phyloP scores from a whole-genome alignment of 2,888 invertebrate species.

The Amiota mariae region DNA sequence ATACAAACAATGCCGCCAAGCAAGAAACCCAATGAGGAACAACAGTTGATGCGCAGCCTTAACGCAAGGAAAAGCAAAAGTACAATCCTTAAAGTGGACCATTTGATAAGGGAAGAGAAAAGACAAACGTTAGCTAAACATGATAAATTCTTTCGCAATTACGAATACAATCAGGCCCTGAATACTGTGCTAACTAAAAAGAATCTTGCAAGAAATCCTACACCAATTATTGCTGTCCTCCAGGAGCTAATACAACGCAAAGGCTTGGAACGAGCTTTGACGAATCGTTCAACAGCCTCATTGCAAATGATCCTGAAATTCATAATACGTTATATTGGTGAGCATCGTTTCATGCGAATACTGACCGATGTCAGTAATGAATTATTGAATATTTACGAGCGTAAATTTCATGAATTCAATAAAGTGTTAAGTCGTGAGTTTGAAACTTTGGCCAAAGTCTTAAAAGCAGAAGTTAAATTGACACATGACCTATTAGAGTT shows the following conservation, averaged over 20 bases:
- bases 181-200: slow-evolving; percentile 79
- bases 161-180: slow-evolving; percentile 87
- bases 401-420: slow-evolving; percentile 78
- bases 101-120: slow-evolving; percentile 68
- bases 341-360: slow-evolving; percentile 82
- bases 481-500: slow-evolving; percentile 79
- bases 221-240: slow-evolving; percentile 85
- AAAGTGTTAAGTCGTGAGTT: slow-evolving; percentile 79
- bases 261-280: slow-evolving; percentile 83
- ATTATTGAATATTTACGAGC: slow-evolving; percentile 84
- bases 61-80: slow-evolving; percentile 76
- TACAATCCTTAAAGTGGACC: slow-evolving; percentile 73
- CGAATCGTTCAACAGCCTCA: slow-evolving; percentile 80
- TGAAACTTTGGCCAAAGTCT: slow-evolving; percentile 76
- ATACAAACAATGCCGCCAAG: slow-evolving; percentile 83
- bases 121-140: slow-evolving; percentile 74
- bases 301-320: slow-evolving; percentile 83
- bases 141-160: slow-evolving; percentile 78
- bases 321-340: slow-evolving; percentile 82
- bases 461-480: slow-evolving; percentile 82
- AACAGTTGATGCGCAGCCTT: slow-evolving; percentile 62
- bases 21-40: slow-evolving; percentile 53
- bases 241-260: slow-evolving; percentile 90
- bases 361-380: slow-evolving; percentile 83
- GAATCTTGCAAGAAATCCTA: slow-evolving; percentile 80